Evolutionary conservation across 1,140 invertebrate genomes (phyloP).

Genomic region (Euura lappo): DNA sequence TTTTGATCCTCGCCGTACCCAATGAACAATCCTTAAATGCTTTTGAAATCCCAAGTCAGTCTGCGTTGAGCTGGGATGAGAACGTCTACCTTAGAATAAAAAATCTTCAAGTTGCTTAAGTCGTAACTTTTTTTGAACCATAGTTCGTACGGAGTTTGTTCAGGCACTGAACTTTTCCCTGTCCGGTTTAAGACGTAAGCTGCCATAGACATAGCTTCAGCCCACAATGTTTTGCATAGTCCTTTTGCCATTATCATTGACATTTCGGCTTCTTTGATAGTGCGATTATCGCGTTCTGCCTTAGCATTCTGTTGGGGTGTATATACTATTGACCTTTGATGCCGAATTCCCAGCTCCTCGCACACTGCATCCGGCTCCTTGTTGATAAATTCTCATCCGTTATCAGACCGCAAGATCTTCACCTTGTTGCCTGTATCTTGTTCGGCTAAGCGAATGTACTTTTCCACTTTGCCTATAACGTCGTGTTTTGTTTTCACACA

Average conservation of each 20-base stretch:
- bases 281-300: slow-evolving; percentile 36
- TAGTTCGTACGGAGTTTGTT: slow-evolving; percentile 43
- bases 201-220: slow-evolving; percentile 37
- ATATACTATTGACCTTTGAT: slow-evolving; percentile 28
- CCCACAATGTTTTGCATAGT: slow-evolving; percentile 29
- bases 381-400: slow-evolving; percentile 17
- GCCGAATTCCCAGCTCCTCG: slow-evolving; percentile 9
- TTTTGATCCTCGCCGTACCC: slow-evolving; percentile 42
- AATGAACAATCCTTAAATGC: slow-evolving; percentile 36
- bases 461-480: neutral
- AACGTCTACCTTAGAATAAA: slow-evolving; percentile 31
- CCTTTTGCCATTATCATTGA: slow-evolving; percentile 20
- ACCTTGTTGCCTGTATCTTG: slow-evolving; percentile 6
- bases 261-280: slow-evolving; percentile 38
- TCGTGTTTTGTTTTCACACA: slow-evolving; percentile 20
- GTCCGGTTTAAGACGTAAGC: slow-evolving; percentile 38
- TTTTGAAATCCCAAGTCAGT: slow-evolving; percentile 39
- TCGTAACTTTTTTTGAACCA: slow-evolving; percentile 43
- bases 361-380: slow-evolving; percentile 10
- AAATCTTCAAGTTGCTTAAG: slow-evolving; percentile 39
- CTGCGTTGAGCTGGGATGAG: slow-evolving; percentile 30
- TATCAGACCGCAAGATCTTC: slow-evolving; percentile 16
- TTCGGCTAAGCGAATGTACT: slow-evolving; percentile 2
- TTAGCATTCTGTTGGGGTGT: slow-evolving; percentile 43
- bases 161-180: slow-evolving; percentile 12